Evolutionary conservation across 2,113 vertebrate genomes (phyloP), one percentile per base, ranked within the genome.

Genomic region (Microcebus jonahi): DNA sequence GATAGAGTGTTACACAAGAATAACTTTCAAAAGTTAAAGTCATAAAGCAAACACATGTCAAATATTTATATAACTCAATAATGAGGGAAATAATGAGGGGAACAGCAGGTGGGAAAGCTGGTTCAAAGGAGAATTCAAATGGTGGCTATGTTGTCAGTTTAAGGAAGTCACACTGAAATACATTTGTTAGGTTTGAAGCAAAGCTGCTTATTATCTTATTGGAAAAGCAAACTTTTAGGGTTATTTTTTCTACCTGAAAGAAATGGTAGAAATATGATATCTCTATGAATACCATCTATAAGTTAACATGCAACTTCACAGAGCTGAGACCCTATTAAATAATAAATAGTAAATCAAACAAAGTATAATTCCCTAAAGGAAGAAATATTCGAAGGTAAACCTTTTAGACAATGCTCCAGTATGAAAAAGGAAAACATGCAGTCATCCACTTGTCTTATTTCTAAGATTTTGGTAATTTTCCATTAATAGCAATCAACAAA

Each of bases 11-110:
- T 85, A 45, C 3, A 80, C 15, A 88, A 91, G 29, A 91, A 81
- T 71, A 93, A 89, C 67, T 95, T 97, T 57, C n/a, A 88, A 91
- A 94, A 92, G 71, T 92, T 95, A 95, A 89, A 94, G 57, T 50
- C 34, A 71, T 71, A 84, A 92, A 92, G 29, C 77, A 27, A 92
- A 89, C 70, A 57, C 25, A 79, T 79, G 42, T 71, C 50, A 70
- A 92, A 92, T 91, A 89, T 73, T 94, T 95, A 71, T 80, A 94
- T 73, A 77, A 89, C 63, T 89, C 55, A 59, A 59, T 95, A 67
- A 95, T 89, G 84, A 85, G 63, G 63, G 53, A 91, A 92, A 94
- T 91, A 92, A 94, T 70, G 83, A 96, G 70, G 23, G 14, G 89
- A 90, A 90, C 12, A 73, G 8, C 55, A 85, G 71, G 80, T 92